phyloP scores from a whole-genome alignment of 2,113 vertebrate species.

The Mormyrus lacerda region DNA sequence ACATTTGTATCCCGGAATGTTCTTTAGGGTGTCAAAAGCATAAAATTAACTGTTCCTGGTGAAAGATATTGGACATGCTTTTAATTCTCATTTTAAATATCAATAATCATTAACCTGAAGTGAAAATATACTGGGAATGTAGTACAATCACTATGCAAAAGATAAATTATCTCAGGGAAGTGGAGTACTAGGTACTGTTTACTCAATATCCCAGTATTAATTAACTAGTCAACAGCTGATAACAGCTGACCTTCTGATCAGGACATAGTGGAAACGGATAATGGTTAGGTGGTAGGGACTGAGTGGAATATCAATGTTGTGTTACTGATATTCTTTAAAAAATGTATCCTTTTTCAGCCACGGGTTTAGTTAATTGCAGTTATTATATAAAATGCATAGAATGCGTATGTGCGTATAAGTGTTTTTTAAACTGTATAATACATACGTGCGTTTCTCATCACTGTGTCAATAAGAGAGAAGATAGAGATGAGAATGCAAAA shows the following conservation, averaged over 20 bases:
- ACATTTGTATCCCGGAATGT: neutral
- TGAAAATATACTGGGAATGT: conserved; percentile 14
- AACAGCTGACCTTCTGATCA: conserved; percentile 53
- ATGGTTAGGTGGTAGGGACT: conserved; percentile 30
- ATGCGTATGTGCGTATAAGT: neutral
- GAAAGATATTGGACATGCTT: neutral
- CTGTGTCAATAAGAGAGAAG: neutral
- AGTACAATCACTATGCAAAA: conserved; percentile 27
- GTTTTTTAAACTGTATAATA: neutral
- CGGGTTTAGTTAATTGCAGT: neutral
- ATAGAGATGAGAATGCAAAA: neutral
- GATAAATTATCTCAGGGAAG: conserved; percentile 54
- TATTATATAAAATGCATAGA: neutral
- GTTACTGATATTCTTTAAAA: neutral
- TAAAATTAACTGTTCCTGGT: neutral
- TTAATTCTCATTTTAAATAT: conserved; percentile 25
- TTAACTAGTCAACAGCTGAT: conserved; percentile 54
- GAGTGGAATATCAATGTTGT: neutral
- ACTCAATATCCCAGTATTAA: conserved; percentile 65
- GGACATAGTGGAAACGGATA: conserved; percentile 52
- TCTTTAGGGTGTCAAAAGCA: neutral
- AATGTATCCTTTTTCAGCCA: neutral
- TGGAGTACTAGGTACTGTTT: conserved; percentile 56
- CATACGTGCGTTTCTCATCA: neutral
- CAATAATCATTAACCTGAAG: conserved; percentile 39